Evolutionary conservation across 2,888 invertebrate genomes (phyloP).

Genomic region (Pandemis cinnamomeana): DNA sequence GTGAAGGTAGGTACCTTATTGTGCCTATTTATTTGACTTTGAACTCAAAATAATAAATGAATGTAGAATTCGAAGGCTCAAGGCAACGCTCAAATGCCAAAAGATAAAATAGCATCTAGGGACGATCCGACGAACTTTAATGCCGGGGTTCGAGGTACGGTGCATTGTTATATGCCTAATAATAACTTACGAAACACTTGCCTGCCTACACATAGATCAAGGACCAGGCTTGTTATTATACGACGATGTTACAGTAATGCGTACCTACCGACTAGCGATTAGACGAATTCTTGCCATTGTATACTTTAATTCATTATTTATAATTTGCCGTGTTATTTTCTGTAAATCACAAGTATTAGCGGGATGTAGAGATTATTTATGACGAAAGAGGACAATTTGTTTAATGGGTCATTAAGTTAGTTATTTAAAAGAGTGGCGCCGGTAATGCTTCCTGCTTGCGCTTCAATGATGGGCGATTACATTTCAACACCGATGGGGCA

Average conservation of each 20-base stretch:
- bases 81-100: conserved; percentile 51
- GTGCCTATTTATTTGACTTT: conserved; percentile 51
- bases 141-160: conserved; percentile 55
- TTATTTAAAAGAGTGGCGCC: conserved; percentile 31
- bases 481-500: conserved; percentile 34
- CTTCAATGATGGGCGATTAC: conserved; percentile 34
- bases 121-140: conserved; percentile 65
- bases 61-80: conserved; percentile 50
- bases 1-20: conserved; percentile 31
- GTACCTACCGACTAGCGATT: conserved; percentile 55
- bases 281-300: conserved; percentile 57
- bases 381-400: conserved; percentile 26
- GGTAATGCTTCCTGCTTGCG: conserved; percentile 32
- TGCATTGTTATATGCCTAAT: conserved; percentile 62
- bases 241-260: conserved; percentile 60
- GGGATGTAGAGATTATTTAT: conserved; percentile 6
- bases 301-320: conserved; percentile 43
- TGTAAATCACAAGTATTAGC: conserved; percentile 4
- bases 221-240: conserved; percentile 67
- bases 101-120: conserved; percentile 56
- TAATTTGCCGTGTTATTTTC: conserved; percentile 18
- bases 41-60: conserved; percentile 48
- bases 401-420: conserved; percentile 6
- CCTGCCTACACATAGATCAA: conserved; percentile 76
- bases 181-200: conserved; percentile 68